Percentiles rank a stretch among this genome's conserved stretches.
These are phyloP conservation scores for Lonchura striata DNA, from an alignment of 2,113 vertebrate species.

Conservation along the genomic window DNA sequence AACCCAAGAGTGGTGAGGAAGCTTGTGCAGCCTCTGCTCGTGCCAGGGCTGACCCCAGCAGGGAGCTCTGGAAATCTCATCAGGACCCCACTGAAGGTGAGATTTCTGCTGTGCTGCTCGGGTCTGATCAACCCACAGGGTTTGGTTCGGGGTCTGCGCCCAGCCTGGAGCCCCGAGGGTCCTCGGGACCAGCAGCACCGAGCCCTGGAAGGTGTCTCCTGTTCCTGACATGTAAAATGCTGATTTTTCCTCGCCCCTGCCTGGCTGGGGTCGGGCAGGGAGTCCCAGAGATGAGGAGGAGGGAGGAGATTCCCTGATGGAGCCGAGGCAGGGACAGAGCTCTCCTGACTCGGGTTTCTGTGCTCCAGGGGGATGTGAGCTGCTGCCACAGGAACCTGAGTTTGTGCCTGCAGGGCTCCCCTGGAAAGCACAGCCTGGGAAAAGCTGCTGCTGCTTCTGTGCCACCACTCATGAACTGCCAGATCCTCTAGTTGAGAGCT, in stretches of 20 bases:
- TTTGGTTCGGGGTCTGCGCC: neutral
- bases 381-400: neutral
- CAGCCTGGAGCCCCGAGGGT: rapidly evolving
- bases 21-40: neutral
- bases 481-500: neutral
- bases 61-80: neutral
- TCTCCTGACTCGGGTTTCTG: neutral
- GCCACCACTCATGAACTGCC: neutral
- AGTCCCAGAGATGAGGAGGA: neutral
- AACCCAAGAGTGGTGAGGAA: neutral
- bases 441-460: neutral
- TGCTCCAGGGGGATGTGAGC: neutral
- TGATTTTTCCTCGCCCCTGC: neutral
- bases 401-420: neutral
- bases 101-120: neutral
- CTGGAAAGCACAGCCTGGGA: neutral
- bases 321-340: neutral
- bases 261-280: neutral
- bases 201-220: rapidly evolving
- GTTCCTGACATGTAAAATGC: neutral
- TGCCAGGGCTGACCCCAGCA: neutral
- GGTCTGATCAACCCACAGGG: rapidly evolving
- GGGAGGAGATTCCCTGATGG: neutral
- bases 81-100: neutral
- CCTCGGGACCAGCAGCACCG: rapidly evolving